Evolutionary conservation across 2,113 vertebrate genomes (phyloP).

Genomic region (Irena cyanogastra): DNA sequence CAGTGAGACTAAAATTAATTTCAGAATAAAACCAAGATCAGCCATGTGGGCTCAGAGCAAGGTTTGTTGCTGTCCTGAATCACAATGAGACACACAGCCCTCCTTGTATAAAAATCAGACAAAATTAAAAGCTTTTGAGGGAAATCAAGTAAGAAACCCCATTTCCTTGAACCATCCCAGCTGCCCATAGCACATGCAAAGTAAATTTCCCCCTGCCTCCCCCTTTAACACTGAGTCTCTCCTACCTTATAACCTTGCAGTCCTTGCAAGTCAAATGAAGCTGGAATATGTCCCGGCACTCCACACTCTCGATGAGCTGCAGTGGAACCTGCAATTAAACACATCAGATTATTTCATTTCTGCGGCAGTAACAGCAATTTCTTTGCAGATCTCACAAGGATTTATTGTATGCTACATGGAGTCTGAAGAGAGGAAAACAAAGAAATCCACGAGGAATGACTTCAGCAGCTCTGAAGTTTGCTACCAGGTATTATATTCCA

Average conservation of each 20-base stretch:
- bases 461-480: background rate
- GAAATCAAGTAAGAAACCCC: background rate
- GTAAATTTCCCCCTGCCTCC: no score
- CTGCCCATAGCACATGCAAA: background rate
- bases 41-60: background rate
- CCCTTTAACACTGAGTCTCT: background rate
- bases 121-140: background rate
- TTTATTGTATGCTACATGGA: background rate
- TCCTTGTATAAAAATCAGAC: background rate
- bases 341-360: slow-evolving; percentile 16
- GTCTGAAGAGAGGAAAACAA: background rate
- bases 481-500: background rate
- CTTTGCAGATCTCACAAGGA: background rate
- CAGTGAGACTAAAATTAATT: background rate
- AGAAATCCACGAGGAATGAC: background rate
- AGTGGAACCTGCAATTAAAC: slow-evolving; percentile 85
- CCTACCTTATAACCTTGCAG: slow-evolving; percentile 95
- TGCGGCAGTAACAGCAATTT: background rate
- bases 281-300: slow-evolving; percentile 96
- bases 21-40: background rate
- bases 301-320: slow-evolving; percentile 92
- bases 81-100: background rate
- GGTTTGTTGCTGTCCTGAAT: background rate
- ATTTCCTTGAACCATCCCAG: background rate
- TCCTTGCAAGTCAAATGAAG: slow-evolving; percentile 97